Evolutionary conservation across 2,888 invertebrate species (phyloP).

Genomic region (Brenthis ino): DNA sequence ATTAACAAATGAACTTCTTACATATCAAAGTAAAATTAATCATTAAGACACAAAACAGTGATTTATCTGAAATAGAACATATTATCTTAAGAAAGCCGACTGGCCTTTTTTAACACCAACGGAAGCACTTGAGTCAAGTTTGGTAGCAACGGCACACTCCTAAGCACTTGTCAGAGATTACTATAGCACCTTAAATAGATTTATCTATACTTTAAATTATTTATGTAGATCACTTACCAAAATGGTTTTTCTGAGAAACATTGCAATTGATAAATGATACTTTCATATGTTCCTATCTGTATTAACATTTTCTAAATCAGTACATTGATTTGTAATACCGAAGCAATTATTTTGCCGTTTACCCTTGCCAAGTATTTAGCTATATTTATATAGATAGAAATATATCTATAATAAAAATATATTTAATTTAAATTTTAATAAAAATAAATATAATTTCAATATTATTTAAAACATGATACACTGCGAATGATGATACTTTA

Average conservation of each 20-base stretch:
- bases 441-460: too few species aligned
- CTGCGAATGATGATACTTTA: too few species aligned
- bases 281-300: too few species aligned
- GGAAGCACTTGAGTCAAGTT: constrained; percentile 65
- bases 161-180: constrained; percentile 65
- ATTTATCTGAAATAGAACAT: constrained; percentile 29
- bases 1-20: background rate
- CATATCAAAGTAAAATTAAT: constrained; percentile 8
- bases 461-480: too few species aligned
- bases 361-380: too few species aligned
- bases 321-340: too few species aligned
- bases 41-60: constrained; percentile 15
- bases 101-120: constrained; percentile 51
- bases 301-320: too few species aligned
- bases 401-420: too few species aligned
- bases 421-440: too few species aligned
- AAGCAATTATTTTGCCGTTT: too few species aligned
- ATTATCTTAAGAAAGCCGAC: constrained; percentile 35
- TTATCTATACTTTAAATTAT: constrained; percentile 39
- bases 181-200: constrained; percentile 74
- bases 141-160: constrained; percentile 45
- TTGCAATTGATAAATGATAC: too few species aligned
- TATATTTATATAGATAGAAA: too few species aligned
- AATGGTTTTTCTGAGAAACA: background rate
- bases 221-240: background rate